A percentile compares a stretch with the other conserved stretches of the same genome.
Evolutionary conservation across 1,140 invertebrate genomes (phyloP).

Genomic region (Battus philenor): DNA sequence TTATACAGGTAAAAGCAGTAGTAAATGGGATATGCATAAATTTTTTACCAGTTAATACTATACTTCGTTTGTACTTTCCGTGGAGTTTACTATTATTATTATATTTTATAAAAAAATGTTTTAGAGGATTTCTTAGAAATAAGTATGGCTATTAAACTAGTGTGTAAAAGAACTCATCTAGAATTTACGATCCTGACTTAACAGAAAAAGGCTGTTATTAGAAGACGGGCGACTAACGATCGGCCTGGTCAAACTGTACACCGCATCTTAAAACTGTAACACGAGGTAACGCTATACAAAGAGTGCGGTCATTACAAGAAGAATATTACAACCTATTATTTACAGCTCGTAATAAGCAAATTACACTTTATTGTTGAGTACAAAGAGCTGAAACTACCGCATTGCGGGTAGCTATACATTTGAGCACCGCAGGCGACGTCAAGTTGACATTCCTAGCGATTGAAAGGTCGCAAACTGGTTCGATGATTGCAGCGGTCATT

Average conservation of each 20-base stretch:
- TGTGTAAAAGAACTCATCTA: too few relatives aligned
- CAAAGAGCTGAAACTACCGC: slow-evolving; percentile 25
- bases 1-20: too few relatives aligned
- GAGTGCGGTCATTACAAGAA: slow-evolving; percentile 40
- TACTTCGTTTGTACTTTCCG: too few relatives aligned
- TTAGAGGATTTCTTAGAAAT: too few relatives aligned
- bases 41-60: too few relatives aligned
- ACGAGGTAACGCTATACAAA: slow-evolving; percentile 42
- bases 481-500: slow-evolving; percentile 43
- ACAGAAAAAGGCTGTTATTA: neutral
- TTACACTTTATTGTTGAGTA: slow-evolving; percentile 24
- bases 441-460: slow-evolving; percentile 65
- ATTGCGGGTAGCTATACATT: slow-evolving; percentile 36
- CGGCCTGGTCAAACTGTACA: slow-evolving; percentile 21
- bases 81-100: too few relatives aligned
- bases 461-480: slow-evolving; percentile 72
- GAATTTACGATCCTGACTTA: too few relatives aligned
- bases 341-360: slow-evolving; percentile 18
- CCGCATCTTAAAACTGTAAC: slow-evolving; percentile 33
- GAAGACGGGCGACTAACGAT: slow-evolving; percentile 9
- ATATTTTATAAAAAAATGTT: too few relatives aligned
- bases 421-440: slow-evolving; percentile 29
- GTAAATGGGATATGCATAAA: too few relatives aligned
- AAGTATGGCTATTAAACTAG: too few relatives aligned
- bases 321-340: slow-evolving; percentile 23